Percentiles rank a stretch among this genome's conserved stretches.
These are phyloP conservation scores for Parotia lawesii DNA, from an alignment of 2,113 vertebrate species.

Conservation along the genomic window DNA sequence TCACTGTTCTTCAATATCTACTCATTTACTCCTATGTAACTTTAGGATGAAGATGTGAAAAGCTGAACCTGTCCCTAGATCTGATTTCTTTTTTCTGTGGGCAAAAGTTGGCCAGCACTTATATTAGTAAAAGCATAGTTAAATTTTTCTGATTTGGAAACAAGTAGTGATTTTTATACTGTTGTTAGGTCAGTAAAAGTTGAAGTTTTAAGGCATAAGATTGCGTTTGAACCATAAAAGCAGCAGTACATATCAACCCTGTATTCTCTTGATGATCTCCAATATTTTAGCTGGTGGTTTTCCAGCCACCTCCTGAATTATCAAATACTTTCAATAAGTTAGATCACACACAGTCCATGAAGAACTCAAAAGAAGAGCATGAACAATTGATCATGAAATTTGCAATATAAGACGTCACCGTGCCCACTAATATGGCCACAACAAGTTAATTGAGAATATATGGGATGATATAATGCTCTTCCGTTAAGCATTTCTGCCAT, in stretches of 20 bases:
- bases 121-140: neutral
- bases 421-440: neutral
- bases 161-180: neutral
- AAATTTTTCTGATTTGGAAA: neutral
- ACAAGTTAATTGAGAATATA: neutral
- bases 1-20: neutral
- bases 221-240: neutral
- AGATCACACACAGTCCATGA: neutral
- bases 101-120: neutral
- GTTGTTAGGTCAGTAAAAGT: neutral
- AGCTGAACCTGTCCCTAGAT: neutral
- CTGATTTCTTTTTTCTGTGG: neutral
- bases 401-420: neutral
- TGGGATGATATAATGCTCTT: neutral
- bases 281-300: neutral
- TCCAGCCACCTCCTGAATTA: neutral
- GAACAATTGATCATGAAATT: neutral
- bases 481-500: neutral
- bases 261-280: neutral
- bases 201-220: neutral
- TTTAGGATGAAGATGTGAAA: neutral
- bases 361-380: neutral
- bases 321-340: neutral
- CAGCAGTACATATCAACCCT: fast-evolving
- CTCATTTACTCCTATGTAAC: neutral